Evolutionary conservation across 2,113 vertebrate genomes (phyloP), one percentile per base, ranked within the genome.

Genomic region (Tyrannus savana): DNA sequence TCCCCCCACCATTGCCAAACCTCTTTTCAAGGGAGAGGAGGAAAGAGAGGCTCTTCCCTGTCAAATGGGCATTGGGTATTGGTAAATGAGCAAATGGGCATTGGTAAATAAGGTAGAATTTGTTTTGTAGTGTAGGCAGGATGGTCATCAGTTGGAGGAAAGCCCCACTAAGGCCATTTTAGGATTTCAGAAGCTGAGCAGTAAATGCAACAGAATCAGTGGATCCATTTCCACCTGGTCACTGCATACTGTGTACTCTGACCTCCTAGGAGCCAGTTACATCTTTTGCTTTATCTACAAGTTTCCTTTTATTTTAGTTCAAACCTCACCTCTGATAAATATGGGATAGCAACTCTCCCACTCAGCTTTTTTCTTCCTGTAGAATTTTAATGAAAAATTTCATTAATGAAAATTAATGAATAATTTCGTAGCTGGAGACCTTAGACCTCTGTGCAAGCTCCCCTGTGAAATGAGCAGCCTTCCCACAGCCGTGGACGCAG

Each of bases 181-280:
- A 87, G 23, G 18, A 52, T 60, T 86, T 91, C 68, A 77, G 63
- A 72, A 84, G 39, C 60, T 59, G 16, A 77, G 25, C 33, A 73
- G 28, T 52, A 86, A 64, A 55, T 8, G 44, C 8, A 55, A 46
- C 10, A 37, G 27, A 80, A 50, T 19, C n/a, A 30, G 37, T 18
- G 24, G 60, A 53, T 9, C 6, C 12, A 24, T 63, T 84, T 64
- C 21, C 7, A 33, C 9, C 12, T 5, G 2, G 35, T 50, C 63
- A 22, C 39, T 23, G 24, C 14, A 12, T 33, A 37, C 25, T 21
- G 42, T 14, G 16, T 1, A 0, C 8, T 59, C 39, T 6, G 9
- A 21, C 41, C 35, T 68, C 44, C 10, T 60, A 72, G 62, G 14
- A 71, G 31, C 14, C 9, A 6, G 7, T 67, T 80, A 35, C 1